Evolutionary conservation across 2,113 vertebrate genomes (phyloP).

Genomic region (Caloenas nicobarica): DNA sequence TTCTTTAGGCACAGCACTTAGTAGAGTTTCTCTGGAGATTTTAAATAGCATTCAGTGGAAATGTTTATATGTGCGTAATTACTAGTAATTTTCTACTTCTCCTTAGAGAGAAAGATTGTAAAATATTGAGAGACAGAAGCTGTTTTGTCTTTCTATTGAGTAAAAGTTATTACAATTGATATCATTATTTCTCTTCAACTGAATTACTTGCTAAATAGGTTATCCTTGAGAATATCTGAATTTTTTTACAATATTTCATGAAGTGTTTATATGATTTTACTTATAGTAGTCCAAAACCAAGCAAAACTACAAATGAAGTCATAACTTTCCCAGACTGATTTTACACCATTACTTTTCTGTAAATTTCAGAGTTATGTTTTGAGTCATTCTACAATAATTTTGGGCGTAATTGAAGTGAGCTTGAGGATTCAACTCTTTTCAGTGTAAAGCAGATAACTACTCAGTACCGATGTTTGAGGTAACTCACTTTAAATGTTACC

Average conservation of each 20-base stretch:
- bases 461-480: background rate
- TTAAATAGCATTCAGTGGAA: slow-evolving; percentile 27
- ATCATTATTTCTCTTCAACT: background rate
- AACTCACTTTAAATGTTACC: background rate
- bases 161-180: background rate
- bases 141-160: background rate
- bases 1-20: background rate
- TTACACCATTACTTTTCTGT: background rate
- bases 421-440: background rate
- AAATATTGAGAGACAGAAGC: background rate
- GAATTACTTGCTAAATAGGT: background rate
- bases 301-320: background rate
- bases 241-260: background rate
- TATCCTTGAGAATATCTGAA: background rate
- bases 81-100: slow-evolving; percentile 14
- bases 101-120: background rate
- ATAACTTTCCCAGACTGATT: background rate
- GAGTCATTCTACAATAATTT: background rate
- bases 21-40: background rate
- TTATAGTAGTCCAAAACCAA: background rate
- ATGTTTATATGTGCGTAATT: slow-evolving; percentile 32
- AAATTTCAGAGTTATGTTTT: background rate
- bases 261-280: background rate
- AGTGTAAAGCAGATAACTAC: background rate
- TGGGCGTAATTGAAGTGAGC: background rate